Evolutionary conservation across 2,888 invertebrate genomes (phyloP), one percentile per base, ranked within the genome.

Genomic region (Drosophila mulleri): DNA sequence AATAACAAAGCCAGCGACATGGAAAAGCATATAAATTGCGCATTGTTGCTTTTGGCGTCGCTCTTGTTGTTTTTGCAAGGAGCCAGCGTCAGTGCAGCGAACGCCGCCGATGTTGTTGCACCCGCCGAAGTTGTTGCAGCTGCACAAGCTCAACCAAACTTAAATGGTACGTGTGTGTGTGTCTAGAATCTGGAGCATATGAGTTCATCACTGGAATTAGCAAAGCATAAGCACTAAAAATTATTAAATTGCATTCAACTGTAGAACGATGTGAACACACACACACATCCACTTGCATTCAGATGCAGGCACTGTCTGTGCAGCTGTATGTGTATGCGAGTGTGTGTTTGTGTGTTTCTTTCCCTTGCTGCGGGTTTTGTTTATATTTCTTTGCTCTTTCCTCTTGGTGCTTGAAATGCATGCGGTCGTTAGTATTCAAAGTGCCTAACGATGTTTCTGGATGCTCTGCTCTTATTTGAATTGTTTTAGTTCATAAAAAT

Each of bases 151-250:
- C 76, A 72, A 39, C 37, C 59, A n/a, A 77, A 76, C 76, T 72
- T 78, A 32, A 87, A 85, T 75, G 85, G 85, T 85, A 62, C 23
- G 37, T 53, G 14, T 35, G 35, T 54, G 29, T 54, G 29, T 81
- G 56, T 60, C 57, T 62, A 62, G 58, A 61, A 68, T 64, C 54
- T 52, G 45, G 60, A 53, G 47, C 72, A 72, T 35, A 61, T 84
- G 87, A 80, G 82, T 67, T 78, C 83, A 85, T 85, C 79, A 61
- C 73, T 82, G 47, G 71, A 82, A 80, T 80, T 78, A 76, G 67
- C 44, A 53, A 64, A 39, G 37, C 64, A 63, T 52, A 65, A 44
- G 48, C 52, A 50, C 71, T 61, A 52, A 59, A 61, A 64, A 69
- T 72, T 68, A 72, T 76, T 72, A 66, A 62, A 71, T 52, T 75